phyloP scores from a whole-genome alignment of 2,797 vertebrate species.

The Vireo griseus region DNA sequence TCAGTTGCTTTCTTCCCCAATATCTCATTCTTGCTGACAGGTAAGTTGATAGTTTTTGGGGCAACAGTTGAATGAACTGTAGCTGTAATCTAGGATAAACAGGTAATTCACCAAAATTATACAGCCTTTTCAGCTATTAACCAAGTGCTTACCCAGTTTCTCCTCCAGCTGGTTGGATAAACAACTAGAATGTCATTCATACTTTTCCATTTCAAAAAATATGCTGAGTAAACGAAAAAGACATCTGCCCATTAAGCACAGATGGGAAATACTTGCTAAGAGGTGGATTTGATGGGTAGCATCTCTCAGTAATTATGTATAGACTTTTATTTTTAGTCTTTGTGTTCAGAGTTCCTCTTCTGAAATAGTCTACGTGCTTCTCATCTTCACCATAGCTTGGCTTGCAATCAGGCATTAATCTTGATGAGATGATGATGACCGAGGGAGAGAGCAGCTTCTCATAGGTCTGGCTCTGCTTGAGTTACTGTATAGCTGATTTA shows the following conservation, averaged over 20 bases:
- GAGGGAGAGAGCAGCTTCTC: background rate
- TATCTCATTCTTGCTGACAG: background rate
- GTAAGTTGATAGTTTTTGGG: background rate
- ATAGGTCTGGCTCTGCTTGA: background rate
- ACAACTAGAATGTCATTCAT: conserved; percentile 16
- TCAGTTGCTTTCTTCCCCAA: background rate
- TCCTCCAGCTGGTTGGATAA: conserved; percentile 29
- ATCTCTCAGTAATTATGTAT: conserved; percentile 23
- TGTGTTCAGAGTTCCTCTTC: conserved; percentile 17
- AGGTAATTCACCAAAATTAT: background rate
- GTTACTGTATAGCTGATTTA: background rate
- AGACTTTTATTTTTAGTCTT: conserved; percentile 40
- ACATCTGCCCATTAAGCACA: conserved; percentile 36
- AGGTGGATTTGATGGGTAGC: conserved; percentile 1
- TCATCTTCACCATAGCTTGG: background rate
- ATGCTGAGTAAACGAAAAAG: conserved; percentile 35
- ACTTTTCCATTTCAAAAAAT: conserved; percentile 19
- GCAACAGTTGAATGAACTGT: background rate
- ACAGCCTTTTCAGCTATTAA: conserved; percentile 18
- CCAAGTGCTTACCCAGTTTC: conserved; percentile 5
- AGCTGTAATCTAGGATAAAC: background rate
- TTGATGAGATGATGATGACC: background rate
- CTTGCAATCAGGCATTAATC: background rate
- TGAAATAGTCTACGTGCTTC: background rate
- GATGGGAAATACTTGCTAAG: conserved; percentile 45